Evolutionary conservation across 2,797 vertebrate genomes (phyloP), one percentile per base, ranked within the genome.

Genomic region (Eutrigla gurnardus): DNA sequence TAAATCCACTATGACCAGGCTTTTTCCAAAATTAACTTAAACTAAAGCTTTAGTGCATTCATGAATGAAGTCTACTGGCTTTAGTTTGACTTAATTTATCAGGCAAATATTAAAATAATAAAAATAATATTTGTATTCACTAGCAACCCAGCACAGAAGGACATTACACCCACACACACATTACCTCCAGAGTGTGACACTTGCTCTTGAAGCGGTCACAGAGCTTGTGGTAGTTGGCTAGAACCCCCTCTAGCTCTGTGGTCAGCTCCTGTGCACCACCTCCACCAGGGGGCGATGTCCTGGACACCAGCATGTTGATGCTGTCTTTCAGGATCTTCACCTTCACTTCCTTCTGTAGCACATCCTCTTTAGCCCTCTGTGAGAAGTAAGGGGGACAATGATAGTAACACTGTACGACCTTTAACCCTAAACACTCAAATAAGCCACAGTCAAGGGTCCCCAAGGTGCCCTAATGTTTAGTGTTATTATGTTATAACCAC

Each of bases 241-340:
- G 90, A 18, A 99, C 96, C 0, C 93, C 87, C 0, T 96, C 95
- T 14, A 99, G 93, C 81, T 96, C 96, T 0, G 93, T 89, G 0
- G 87, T 96, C 92, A 98, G 78, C 40, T 96, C 96, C 73, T 95
- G 94, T 46, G 95, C 72, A 4, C 70, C 45, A 45, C 65, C 58
- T 68, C 89, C 96, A 39, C 94, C 94, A 84, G 95, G 92, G 0
- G 96, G 95, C 76, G 83, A 58, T 7, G 88, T 90, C 84, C 93
- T 96, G 75, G 92, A 82, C 61, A 96, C 96, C 87, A 99, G 75
- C 82, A 96, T 81, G 87, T 96, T 97, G 89, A 99, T 97, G 86
- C 91, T 99, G 92, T 99, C 98, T 89, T 97, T 99, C 74, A 99
- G 91, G 89, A 99, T 99, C 93, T 99, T 99, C 86, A 99, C 98